Conservation (phyloP, 1,140 invertebrate species). For the Dinoponera quadriceps region DNA sequence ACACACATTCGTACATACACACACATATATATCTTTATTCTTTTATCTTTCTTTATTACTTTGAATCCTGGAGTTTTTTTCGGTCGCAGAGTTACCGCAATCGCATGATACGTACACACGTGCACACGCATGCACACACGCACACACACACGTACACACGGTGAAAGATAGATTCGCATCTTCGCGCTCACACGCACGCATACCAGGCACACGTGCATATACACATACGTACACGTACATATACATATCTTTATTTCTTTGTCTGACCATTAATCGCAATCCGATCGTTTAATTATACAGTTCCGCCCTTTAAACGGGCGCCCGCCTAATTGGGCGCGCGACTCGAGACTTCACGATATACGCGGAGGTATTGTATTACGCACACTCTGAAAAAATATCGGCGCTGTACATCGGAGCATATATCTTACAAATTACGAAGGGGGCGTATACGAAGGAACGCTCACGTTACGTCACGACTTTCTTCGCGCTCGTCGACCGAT, state of each 20-base stretch:
- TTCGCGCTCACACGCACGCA: slow-evolving; percentile 54
- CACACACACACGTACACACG: not conserved
- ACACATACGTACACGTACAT: slow-evolving; percentile 21
- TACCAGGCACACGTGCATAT: slow-evolving; percentile 72
- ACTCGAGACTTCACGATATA: slow-evolving; percentile 77
- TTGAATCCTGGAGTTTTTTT: slow-evolving; percentile 6
- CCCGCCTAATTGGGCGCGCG: slow-evolving; percentile 36
- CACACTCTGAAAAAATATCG: slow-evolving; percentile 84
- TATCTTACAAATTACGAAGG: slow-evolving; percentile 78
- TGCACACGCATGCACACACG: slow-evolving; percentile 60
- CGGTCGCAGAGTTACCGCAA: not conserved
- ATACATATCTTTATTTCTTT: slow-evolving; percentile 67
- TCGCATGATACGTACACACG: not conserved
- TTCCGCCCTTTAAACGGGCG: slow-evolving; percentile 25
- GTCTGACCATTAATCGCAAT: slow-evolving; percentile 50
- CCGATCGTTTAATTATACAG: slow-evolving; percentile 62
- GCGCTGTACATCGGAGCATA: slow-evolving; percentile 80
- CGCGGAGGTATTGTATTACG: slow-evolving; percentile 68
- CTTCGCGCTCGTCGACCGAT: not conserved
- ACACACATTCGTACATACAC: not conserved
- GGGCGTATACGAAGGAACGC: slow-evolving; percentile 61
- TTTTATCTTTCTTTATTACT: slow-evolving; percentile 29
- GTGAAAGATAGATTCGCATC: slow-evolving; percentile 13
- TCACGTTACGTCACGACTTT: slow-evolving; percentile 38
- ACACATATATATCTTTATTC: not conserved